Conservation (phyloP, 2,113 vertebrate species). For the Boleophthalmus pectinirostris region DNA sequence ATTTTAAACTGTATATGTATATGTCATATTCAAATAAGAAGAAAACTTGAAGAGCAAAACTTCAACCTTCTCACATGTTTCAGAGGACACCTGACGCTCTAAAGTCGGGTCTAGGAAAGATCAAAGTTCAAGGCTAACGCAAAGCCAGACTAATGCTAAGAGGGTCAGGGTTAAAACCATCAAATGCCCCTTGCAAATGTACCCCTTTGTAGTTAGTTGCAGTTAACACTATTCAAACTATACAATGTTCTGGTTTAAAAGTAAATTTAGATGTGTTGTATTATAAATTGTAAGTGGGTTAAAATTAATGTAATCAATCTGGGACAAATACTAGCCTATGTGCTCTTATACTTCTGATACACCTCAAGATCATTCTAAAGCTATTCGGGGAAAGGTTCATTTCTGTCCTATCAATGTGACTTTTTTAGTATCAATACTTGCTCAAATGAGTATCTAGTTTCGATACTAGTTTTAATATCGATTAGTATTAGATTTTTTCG, state of each 20-base stretch:
- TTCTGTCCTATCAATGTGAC: too few species aligned
- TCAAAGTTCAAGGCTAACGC: conserved; percentile 42
- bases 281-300: not conserved
- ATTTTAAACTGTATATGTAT: not conserved
- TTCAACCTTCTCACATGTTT: not conserved
- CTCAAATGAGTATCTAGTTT: too few species aligned
- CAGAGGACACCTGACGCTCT: conserved; percentile 27
- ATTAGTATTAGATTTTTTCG: too few species aligned
- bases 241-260: not conserved
- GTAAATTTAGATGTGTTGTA: not conserved
- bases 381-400: too few species aligned
- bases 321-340: too few species aligned
- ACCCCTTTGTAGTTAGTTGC: not conserved
- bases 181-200: conserved; percentile 12
- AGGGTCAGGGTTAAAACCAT: conserved; percentile 24
- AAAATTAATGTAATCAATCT: not conserved
- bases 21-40: too few species aligned
- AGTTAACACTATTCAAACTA: not conserved
- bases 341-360: too few species aligned
- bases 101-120: conserved; percentile 30
- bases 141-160: conserved; percentile 22
- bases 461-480: too few species aligned
- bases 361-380: too few species aligned
- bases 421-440: too few species aligned
- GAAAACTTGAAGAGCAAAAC: not conserved